These are phyloP conservation scores for Lagodon rhomboides DNA, from an alignment of 2,797 vertebrate species.

Conservation along the genomic window DNA sequence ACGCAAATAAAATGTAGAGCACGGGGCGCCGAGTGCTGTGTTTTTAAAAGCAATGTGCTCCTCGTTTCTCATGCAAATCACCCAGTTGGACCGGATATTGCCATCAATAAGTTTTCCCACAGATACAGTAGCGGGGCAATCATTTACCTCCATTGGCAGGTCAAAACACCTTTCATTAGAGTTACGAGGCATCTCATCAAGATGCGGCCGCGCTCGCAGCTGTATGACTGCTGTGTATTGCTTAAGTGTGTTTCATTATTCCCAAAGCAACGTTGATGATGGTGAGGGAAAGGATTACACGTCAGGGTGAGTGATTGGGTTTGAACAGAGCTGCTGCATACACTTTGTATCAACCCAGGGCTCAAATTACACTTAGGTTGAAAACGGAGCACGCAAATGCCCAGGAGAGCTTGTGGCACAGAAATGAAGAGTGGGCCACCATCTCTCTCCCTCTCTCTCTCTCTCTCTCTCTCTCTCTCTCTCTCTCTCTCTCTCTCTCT, in stretches of 20 bases:
- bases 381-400: constrained; percentile 86
- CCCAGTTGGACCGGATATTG: constrained; percentile 61
- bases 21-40: constrained; percentile 30
- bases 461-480: constrained; percentile 24
- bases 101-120: constrained; percentile 72
- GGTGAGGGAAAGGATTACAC: constrained; percentile 84
- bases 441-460: constrained; percentile 53
- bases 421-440: constrained; percentile 85
- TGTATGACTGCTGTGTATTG: constrained; percentile 81
- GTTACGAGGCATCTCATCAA: constrained; percentile 81
- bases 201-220: constrained; percentile 70
- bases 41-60: constrained; percentile 59
- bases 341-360: constrained; percentile 86
- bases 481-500: too few species aligned
- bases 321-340: constrained; percentile 87
- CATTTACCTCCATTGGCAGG: constrained; percentile 74
- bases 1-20: constrained; percentile 49
- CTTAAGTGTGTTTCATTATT: constrained; percentile 88
- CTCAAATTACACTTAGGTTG: constrained; percentile 89
- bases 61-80: constrained; percentile 70
- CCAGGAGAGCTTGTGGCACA: constrained; percentile 87
- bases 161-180: constrained; percentile 81
- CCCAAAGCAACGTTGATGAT: constrained; percentile 83
- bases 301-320: constrained; percentile 88
- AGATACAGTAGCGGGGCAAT: constrained; percentile 77